Evolutionary conservation across 2,797 vertebrate genomes (phyloP), one percentile per base, ranked within the genome.

Genomic region (Arctocebus calabarensis): DNA sequence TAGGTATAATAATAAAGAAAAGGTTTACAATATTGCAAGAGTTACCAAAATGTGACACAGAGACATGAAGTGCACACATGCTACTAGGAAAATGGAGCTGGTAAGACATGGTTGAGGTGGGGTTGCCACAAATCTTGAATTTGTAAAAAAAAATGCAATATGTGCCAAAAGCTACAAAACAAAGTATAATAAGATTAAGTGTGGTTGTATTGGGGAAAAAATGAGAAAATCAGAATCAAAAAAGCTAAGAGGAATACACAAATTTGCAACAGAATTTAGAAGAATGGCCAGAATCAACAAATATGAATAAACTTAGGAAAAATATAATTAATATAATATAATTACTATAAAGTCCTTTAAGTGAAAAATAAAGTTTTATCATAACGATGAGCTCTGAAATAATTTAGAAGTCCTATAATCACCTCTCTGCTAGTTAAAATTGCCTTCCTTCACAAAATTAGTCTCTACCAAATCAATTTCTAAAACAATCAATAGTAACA

Each of bases 401-500:
- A 89, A 93, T 88, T 74, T 94, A 61, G 59, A 86, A 82, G 32
- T 34, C 34, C 55, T 52, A n/a, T 3, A 90, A 16, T 85, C 59
- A 45, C 34, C 87, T 91, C 82, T 57, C 71, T 84, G 6, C 62
- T 48, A 68, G 55, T 64, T 81, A 86, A 92, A 92, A 61, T 45
- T 84, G 74, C 61, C 84, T 94, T 23, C 71, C 40, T 43, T 73
- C 84, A 59, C 91, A 77, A 78, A 95, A 95, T 92, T 88, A 73
- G 73, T 90, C 70, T 71, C 52, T 75, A 84, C 57, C 34, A 95
- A 92, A 88, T 88, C 90, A 88, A 92, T 97, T 94, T 94, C 84
- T 62, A 62, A 90, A 90, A 91, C 59, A 88, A 95, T 97, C 94
- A 70, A 96, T 94, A 94, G 75, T 64, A 95, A 87, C 92, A 97